These are phyloP conservation scores for Helicorthomorpha holstii DNA, from an alignment of 1,140 invertebrate genomes.

Conservation along the genomic window DNA sequence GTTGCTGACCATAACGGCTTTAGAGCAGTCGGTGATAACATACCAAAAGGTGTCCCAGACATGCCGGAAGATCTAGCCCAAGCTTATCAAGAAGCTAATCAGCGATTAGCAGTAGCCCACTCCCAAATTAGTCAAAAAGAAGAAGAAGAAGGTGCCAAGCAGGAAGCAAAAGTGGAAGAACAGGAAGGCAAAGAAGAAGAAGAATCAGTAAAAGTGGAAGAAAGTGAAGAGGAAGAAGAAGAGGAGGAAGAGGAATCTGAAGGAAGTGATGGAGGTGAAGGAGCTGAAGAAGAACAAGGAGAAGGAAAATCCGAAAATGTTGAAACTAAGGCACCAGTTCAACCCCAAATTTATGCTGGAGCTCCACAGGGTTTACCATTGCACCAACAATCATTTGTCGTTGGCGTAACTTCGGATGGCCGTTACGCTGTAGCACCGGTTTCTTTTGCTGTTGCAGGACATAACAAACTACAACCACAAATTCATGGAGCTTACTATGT, in stretches of 20 bases:
- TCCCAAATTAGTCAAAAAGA: not conserved
- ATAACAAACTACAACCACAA: too few species aligned
- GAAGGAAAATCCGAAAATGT: too few species aligned
- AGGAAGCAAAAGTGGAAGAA: too few species aligned
- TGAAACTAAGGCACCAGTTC: too few species aligned
- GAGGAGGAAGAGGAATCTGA: not conserved
- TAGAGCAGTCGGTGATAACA: conserved; percentile 32
- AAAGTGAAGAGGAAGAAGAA: not conserved
- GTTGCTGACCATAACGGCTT: conserved; percentile 81
- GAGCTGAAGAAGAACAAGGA: not conserved
- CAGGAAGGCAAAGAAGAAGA: not conserved
- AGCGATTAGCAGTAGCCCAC: not conserved
- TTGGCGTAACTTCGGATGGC: too few species aligned
- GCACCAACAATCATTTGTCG: too few species aligned
- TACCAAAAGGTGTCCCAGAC: not conserved
- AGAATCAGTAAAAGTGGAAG: not conserved
- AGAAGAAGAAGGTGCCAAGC: not conserved
- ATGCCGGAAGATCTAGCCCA: not conserved
- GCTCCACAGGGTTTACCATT: too few species aligned
- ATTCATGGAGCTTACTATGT: too few species aligned
- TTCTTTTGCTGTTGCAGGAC: too few species aligned
- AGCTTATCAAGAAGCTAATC: not conserved
- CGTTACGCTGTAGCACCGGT: too few species aligned
- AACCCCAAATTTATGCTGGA: too few species aligned
- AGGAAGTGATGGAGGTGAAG: not conserved